phyloP scores from a whole-genome alignment of 2,888 invertebrate species.

The Nyleta sp. region DNA sequence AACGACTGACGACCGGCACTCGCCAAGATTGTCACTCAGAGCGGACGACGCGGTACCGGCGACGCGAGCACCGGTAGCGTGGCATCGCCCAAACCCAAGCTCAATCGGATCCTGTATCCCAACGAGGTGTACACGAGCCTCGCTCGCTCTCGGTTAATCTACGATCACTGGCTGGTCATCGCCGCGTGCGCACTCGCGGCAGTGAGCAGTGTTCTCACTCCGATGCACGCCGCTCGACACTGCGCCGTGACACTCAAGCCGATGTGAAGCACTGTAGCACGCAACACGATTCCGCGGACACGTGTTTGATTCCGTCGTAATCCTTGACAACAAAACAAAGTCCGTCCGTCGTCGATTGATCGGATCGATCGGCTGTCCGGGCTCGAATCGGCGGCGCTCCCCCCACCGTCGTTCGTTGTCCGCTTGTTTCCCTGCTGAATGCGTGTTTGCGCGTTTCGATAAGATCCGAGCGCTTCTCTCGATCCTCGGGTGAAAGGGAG shows the following conservation, averaged over 20 bases:
- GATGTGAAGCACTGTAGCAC: constrained; percentile 49
- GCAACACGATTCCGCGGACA: constrained; percentile 53
- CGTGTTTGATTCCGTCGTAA: constrained; percentile 59
- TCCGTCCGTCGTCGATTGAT: too few relatives aligned
- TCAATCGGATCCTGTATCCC: constrained; percentile 3
- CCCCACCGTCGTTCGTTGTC: too few relatives aligned
- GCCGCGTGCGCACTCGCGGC: constrained; percentile 26
- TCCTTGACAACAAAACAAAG: too few relatives aligned
- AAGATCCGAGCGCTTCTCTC: constrained; percentile 63
- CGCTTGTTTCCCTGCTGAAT: too few relatives aligned
- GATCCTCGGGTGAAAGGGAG: constrained; percentile 64
- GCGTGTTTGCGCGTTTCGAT: constrained; percentile 59
- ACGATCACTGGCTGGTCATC: constrained; percentile 48
- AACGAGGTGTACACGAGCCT: neutral
- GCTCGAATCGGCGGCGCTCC: neutral
- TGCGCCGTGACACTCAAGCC: constrained; percentile 24
- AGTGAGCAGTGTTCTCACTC: constrained; percentile 19
- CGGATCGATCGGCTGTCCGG: too few relatives aligned
- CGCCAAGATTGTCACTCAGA: constrained; percentile 36
- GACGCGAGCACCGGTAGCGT: constrained; percentile 70
- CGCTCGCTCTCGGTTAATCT: neutral
- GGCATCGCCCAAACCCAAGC: constrained; percentile 67
- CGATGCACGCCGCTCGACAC: constrained; percentile 20
- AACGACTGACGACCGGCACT: constrained; percentile 19
- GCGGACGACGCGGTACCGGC: constrained; percentile 62